A percentile compares a stretch with the other conserved stretches of the same genome.
Conservation (phyloP, 1,140 invertebrate genomes). For the Lepidurus couesii region DNA sequence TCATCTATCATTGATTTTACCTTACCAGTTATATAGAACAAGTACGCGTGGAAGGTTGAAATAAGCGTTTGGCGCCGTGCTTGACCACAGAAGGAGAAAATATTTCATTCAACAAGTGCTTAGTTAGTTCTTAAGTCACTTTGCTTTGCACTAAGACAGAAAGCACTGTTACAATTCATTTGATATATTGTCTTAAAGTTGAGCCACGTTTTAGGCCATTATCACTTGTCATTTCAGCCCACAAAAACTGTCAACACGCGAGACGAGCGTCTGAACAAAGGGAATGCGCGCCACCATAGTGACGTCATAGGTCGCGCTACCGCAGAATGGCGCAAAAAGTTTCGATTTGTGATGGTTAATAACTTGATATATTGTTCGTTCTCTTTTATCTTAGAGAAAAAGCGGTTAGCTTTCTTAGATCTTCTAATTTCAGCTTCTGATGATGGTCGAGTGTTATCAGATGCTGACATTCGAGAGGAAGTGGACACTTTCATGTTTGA, state of each 20-base stretch:
- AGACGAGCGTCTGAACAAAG: slow-evolving; percentile 41
- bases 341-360: slow-evolving; percentile 10
- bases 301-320: slow-evolving; percentile 7
- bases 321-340: slow-evolving; percentile 18
- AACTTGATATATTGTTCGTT: slow-evolving; percentile 31
- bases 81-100: background rate
- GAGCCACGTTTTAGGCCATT: background rate
- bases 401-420: slow-evolving; percentile 66
- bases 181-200: background rate
- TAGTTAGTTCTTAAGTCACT: too few relatives aligned
- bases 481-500: slow-evolving; percentile 70
- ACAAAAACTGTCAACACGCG: background rate
- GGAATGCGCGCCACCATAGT: slow-evolving; percentile 50
- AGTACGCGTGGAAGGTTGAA: background rate
- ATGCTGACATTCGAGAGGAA: slow-evolving; percentile 63
- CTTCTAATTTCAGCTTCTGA: slow-evolving; percentile 59
- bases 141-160: background rate
- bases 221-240: slow-evolving; percentile 28
- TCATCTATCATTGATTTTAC: background rate
- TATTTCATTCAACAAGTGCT: background rate
- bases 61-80: background rate
- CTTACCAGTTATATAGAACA: background rate
- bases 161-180: background rate
- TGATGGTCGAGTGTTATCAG: slow-evolving; percentile 52
- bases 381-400: slow-evolving; percentile 43